Evolutionary conservation across 2,797 vertebrate species (phyloP), one percentile per base, ranked within the genome.

Genomic region (Diplodus sargus): DNA sequence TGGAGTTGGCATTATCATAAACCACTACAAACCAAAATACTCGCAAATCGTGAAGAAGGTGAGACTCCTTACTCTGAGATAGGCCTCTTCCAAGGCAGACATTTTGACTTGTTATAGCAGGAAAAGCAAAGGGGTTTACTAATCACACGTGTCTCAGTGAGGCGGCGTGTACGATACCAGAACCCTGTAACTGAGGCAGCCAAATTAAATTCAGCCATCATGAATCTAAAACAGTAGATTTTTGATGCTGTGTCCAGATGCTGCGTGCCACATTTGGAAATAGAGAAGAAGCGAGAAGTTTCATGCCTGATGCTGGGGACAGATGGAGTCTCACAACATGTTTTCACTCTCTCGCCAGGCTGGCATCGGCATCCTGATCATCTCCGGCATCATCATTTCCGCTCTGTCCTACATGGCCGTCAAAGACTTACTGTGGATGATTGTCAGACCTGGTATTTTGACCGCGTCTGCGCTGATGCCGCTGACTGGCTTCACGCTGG

Each of bases 401-500:
- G 5, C 63, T 65, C 84, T 97, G 56, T 89, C 93, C 6, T 85
- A 60, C 54, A 59, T 95, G 42, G 78, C 15, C 0, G 43, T 95
- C 65, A 95, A 94, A 83, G 91, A 76, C 0, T 45, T 71, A 2
- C 65, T 97, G 25, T 82, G 82, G 86, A 78, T 79, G 15, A 25
- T 95, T 71, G 77, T 97, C 80, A 95, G 91, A 8, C 87, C 94
- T 5, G 85, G 89, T 15, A 76, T 96, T 54, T 52, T 97, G 70
- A 58, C 70, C 8, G 94, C 87, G 39, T 95, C 94, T 51, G 91
- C 89, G 18, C 82, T 97, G 75, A 95, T 97, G 96, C 96, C 96
- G 17, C 72, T 95, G 18, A 90, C 70, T 42, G 97, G 97, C 54
- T 97, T 94, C 70, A 82, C 84, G 12, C 68, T 97, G 71, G 97